phyloP scores from a whole-genome alignment of 2,113 vertebrate species.

The Cricetomys ansorgei region DNA sequence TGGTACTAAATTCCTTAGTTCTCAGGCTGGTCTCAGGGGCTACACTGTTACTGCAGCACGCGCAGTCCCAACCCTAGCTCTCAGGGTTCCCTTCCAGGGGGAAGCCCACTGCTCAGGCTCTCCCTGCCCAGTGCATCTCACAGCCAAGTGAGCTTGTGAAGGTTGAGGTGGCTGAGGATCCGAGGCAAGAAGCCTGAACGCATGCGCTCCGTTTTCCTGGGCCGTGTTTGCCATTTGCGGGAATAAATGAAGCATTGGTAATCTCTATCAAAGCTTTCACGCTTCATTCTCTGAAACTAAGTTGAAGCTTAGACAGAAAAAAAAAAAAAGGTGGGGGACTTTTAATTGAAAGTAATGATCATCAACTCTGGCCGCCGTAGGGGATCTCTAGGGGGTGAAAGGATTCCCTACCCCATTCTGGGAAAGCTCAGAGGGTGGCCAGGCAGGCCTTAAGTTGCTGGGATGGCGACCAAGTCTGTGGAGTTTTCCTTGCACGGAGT shows the following conservation, averaged over 20 bases:
- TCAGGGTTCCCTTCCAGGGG: background rate
- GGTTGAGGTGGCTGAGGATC: conserved; percentile 55
- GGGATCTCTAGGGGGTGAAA: background rate
- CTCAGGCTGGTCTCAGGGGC: background rate
- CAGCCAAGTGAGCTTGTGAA: conserved; percentile 77
- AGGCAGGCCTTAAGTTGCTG: background rate
- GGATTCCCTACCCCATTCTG: background rate
- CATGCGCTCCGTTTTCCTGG: conserved; percentile 28
- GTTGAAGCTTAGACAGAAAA: conserved; percentile 72
- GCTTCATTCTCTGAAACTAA: conserved; percentile 82
- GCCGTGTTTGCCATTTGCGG: conserved; percentile 73
- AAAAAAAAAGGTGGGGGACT: conserved; percentile 45
- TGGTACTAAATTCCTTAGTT: background rate
- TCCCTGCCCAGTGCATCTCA: background rate
- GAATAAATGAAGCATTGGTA: conserved; percentile 83
- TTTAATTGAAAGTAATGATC: conserved; percentile 81
- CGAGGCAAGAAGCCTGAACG: conserved; percentile 62
- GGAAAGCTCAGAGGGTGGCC: background rate
- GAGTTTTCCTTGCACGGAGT: background rate
- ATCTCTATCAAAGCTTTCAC: conserved; percentile 83
- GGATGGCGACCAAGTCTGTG: background rate
- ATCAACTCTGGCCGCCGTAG: background rate
- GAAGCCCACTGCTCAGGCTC: background rate
- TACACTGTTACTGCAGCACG: background rate
- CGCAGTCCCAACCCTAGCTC: background rate